Evolutionary conservation across 2,113 vertebrate species (phyloP).

Genomic region (Equus quagga): DNA sequence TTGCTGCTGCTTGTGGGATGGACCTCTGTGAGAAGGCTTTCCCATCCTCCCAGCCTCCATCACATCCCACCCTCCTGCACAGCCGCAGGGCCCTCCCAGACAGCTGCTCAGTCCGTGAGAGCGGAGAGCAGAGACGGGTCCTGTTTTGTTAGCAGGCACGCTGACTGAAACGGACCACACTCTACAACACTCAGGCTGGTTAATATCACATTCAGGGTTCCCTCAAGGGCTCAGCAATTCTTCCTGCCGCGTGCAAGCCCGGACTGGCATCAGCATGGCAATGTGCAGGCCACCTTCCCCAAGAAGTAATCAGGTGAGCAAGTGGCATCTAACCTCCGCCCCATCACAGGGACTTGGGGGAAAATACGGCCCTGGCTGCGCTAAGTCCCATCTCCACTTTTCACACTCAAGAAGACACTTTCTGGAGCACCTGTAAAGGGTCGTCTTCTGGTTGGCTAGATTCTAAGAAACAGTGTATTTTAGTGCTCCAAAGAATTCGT

Average conservation of each 20-base stretch:
- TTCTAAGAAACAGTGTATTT: background rate
- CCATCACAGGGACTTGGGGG: background rate
- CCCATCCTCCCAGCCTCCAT: accelerated
- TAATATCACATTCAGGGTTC: background rate
- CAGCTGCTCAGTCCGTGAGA: background rate
- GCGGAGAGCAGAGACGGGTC: background rate
- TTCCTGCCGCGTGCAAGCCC: background rate
- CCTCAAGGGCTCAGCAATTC: background rate
- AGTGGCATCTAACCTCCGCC: background rate
- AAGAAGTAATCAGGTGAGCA: no score
- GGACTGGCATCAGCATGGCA: accelerated
- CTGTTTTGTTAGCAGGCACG: accelerated
- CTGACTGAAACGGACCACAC: accelerated
- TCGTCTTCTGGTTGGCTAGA: background rate
- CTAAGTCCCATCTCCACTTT: background rate
- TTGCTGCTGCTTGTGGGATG: background rate
- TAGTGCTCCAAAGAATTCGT: background rate
- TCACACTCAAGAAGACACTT: background rate
- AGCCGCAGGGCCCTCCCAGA: background rate
- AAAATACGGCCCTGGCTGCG: background rate
- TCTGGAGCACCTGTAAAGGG: background rate
- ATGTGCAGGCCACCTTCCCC: background rate
- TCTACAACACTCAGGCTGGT: background rate
- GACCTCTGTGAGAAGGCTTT: background rate
- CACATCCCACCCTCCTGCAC: background rate